phyloP scores from a whole-genome alignment of 2,113 vertebrate species.

The Chaenocephalus aceratus region DNA sequence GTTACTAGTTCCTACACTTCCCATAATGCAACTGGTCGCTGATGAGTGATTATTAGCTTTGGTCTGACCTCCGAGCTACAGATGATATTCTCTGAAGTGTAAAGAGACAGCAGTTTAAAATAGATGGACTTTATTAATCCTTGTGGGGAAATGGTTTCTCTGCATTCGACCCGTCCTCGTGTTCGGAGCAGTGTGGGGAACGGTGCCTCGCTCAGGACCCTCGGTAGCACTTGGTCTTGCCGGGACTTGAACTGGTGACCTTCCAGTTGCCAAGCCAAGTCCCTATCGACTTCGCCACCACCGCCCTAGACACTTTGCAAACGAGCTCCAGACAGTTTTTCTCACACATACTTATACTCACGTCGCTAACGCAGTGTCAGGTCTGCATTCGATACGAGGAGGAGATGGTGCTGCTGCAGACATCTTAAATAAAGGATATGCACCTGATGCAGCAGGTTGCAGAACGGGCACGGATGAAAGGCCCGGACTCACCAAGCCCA shows the following conservation, averaged over 20 bases:
- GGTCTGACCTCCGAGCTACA: background rate
- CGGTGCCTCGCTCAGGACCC: too few species aligned
- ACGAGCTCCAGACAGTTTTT: too few species aligned
- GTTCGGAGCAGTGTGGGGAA: too few species aligned
- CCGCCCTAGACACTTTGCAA: too few species aligned
- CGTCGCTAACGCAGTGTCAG: background rate
- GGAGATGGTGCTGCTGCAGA: constrained; percentile 15
- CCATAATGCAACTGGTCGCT: background rate
- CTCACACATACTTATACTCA: too few species aligned
- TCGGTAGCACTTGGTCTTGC: too few species aligned
- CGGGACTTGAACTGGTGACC: too few species aligned
- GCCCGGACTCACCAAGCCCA: too few species aligned
- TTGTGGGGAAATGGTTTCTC: too few species aligned
- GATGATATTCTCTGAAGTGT: background rate
- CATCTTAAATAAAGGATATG: constrained; percentile 40
- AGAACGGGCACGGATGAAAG: background rate
- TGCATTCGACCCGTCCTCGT: too few species aligned
- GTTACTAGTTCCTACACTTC: background rate
- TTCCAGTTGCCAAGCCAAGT: too few species aligned
- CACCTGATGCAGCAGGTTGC: constrained; percentile 5
- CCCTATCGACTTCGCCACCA: too few species aligned
- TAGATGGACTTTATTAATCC: background rate
- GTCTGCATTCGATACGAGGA: constrained; percentile 32
- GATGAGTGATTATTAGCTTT: background rate
- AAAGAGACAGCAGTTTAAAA: background rate